A percentile compares a stretch with the other conserved stretches of the same genome.
phyloP scores from a whole-genome alignment of 2,888 invertebrate genomes.

The Crepidodera aurea region DNA sequence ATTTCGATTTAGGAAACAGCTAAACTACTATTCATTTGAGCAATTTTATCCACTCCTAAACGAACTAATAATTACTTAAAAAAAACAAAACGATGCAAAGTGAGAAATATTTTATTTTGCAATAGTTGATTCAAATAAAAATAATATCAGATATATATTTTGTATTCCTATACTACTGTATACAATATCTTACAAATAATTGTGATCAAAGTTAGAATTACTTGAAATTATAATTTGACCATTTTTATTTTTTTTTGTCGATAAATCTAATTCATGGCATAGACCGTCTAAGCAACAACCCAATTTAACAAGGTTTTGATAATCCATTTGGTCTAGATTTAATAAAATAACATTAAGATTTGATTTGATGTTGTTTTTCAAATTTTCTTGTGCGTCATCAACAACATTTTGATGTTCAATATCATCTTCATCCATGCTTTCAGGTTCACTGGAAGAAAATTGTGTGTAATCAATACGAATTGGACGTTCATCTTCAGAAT shows the following conservation, averaged over 20 bases:
- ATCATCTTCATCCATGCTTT: not conserved
- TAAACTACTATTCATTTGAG: too few relatives aligned
- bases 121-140: too few relatives aligned
- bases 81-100: too few relatives aligned
- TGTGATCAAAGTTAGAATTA: constrained; percentile 19
- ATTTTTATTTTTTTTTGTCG: constrained; percentile 3
- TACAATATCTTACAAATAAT: not conserved
- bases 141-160: too few relatives aligned
- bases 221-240: constrained; percentile 15
- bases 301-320: constrained; percentile 16
- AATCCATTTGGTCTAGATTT: not conserved
- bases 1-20: too few relatives aligned
- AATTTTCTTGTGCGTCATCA: not conserved
- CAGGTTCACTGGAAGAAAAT: not conserved
- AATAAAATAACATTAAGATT: not conserved
- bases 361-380: constrained; percentile 2
- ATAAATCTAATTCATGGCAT: constrained; percentile 12
- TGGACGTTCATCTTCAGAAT: too few relatives aligned
- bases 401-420: not conserved
- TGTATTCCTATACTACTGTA: not conserved
- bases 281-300: not conserved
- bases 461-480: too few relatives aligned
- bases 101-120: too few relatives aligned
- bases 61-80: too few relatives aligned
- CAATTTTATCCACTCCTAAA: too few relatives aligned